Conservation (phyloP, 1,140 invertebrate species). For the Riptortus pedestris region DNA sequence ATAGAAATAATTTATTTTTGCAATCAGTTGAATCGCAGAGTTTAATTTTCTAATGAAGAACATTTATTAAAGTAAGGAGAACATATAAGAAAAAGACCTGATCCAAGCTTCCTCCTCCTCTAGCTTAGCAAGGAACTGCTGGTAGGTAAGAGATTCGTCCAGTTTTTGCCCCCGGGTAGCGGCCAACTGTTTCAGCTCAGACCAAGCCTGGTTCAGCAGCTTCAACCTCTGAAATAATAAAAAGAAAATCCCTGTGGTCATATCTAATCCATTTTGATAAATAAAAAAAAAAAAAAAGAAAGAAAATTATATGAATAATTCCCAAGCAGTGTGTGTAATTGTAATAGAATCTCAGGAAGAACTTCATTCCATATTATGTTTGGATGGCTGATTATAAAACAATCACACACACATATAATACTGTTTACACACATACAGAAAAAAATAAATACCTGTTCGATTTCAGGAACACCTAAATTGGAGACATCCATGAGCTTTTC, state of each 20-base stretch:
- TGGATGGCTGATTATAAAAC: no score
- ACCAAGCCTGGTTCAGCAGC: constrained; percentile 78
- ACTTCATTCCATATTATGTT: no score
- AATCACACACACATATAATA: no score
- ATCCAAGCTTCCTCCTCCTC: constrained; percentile 99
- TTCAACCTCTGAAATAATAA: constrained; percentile 52
- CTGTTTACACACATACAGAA: no score
- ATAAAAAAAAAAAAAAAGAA: constrained; percentile 3
- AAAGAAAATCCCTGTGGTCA: constrained; percentile 13
- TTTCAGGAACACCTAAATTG: constrained; percentile 93
- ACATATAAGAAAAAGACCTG: constrained; percentile 37
- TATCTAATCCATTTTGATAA: not conserved
- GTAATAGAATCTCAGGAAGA: no score
- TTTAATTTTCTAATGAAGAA: no score
- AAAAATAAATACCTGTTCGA: constrained; percentile 68
- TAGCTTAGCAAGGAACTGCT: constrained; percentile 95
- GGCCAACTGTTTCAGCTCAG: constrained; percentile 79
- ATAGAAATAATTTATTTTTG: no score
- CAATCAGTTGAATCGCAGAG: no score
- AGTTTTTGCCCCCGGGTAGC: constrained; percentile 80
- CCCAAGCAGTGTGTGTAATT: no score
- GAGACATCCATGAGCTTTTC: constrained; percentile 93
- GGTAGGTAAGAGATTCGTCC: constrained; percentile 88
- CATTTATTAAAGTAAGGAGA: no score
- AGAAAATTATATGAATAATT: no score